Conservation (phyloP, 1,140 invertebrate genomes). For the Apis florea region DNA sequence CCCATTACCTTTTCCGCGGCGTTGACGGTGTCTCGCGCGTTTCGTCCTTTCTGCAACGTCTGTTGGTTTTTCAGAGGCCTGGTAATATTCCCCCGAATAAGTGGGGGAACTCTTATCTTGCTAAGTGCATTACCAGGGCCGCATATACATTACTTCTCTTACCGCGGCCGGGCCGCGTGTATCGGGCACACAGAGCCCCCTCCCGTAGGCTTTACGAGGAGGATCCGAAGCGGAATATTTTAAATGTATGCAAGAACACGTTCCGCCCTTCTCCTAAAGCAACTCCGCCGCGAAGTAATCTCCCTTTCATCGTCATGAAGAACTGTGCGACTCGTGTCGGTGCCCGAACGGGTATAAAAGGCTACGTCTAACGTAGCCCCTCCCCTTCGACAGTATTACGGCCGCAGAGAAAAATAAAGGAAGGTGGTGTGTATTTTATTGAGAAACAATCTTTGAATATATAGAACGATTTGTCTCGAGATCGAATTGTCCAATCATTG, state of each 20-base stretch:
- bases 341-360: constrained; percentile 44
- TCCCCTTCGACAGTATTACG: constrained; percentile 5
- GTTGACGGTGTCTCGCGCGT: constrained; percentile 19
- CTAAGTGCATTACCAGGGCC: constrained; percentile 67
- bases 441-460: too few relatives aligned
- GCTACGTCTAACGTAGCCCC: constrained; percentile 34
- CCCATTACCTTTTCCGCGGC: constrained; percentile 21
- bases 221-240: constrained; percentile 64
- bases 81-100: constrained; percentile 61
- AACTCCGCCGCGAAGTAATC: constrained; percentile 64
- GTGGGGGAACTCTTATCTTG: constrained; percentile 64
- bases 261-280: constrained; percentile 65
- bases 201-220: constrained; percentile 55
- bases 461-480: too few relatives aligned
- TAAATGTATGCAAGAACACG: constrained; percentile 69
- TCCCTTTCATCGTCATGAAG: constrained; percentile 66
- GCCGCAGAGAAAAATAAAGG: too few relatives aligned
- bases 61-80: constrained; percentile 56
- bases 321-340: constrained; percentile 61
- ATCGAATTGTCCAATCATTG: too few relatives aligned
- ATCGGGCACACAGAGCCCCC: constrained; percentile 63
- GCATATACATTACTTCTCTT: constrained; percentile 60
- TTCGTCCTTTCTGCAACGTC: constrained; percentile 60
- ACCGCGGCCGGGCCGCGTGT: constrained; percentile 49
- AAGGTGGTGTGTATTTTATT: too few relatives aligned